Base-by-base conservation (phyloP, 35 echinoderm and acorn worm species). In the Patiria miniata region DNA sequence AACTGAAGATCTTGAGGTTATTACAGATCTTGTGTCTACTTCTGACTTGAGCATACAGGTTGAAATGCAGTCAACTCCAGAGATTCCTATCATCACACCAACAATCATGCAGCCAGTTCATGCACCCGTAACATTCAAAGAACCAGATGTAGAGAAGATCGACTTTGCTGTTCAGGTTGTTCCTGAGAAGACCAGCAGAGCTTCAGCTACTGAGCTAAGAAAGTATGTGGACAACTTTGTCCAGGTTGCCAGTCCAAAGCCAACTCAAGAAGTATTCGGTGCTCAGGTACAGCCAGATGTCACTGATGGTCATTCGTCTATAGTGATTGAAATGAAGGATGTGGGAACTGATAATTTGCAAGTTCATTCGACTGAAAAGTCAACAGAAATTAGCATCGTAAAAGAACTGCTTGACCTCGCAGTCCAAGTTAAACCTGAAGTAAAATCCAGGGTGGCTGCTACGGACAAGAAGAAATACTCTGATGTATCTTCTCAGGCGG, bases 221-320 rank as follows among this genome's bases (percentile, higher is more conserved):
- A 73, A 73, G 34, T 34, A 32, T 73, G 65, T 73, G 8, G 65
- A 73, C 14, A 73, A 2, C 34, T 73, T 34, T 32, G 65, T 73
- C 3, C 65, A 73, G 34, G 65, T 73, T 16, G 26, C 14, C 10
- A 34, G 34, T 36, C 23, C 65, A 73, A 18, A 36, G 8, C 65
- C 65, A 73, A 73, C 21, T 2, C 34, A 34, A 34, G 65, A 10
- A 73, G 26, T 14, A 22, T 30, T 73, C 7, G 65, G 65, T 36
- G 65, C 34, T 10, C 65, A 73, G 65, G 65, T 73, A 34, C 23
- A 73, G 65, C 65, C 65, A 73, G 65, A 73, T 32, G 34, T 73
- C 26, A 73, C 26, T 28, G 65, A 73, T 34, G 34, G 14, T 34
- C 65, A 73, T 7, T 73, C 65, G 29, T 73, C 65, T 7, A 30